phyloP scores from a whole-genome alignment of 2,113 vertebrate species.

The Rhagologus leucostigma region DNA sequence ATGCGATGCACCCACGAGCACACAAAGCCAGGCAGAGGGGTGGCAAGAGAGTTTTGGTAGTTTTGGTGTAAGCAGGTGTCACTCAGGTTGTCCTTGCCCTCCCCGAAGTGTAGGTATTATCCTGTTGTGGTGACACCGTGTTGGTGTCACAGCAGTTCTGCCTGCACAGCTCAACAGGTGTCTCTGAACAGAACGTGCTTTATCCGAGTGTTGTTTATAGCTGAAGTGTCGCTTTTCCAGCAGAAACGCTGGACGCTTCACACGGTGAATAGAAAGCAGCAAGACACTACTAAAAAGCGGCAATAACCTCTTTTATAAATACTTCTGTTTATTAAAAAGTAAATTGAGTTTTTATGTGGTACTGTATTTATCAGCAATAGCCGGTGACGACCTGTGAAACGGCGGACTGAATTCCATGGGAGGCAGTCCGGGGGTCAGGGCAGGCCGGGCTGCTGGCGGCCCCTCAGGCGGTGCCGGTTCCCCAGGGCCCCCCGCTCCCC shows the following conservation, averaged over 20 bases:
- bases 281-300: not conserved
- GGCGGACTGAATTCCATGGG: not conserved
- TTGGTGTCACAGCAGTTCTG: not conserved
- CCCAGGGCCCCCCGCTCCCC: not conserved
- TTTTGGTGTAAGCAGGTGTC: not conserved
- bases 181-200: not conserved
- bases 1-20: accelerated
- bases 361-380: not conserved
- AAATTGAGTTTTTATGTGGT: not conserved
- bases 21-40: not conserved
- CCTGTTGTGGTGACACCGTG: accelerated
- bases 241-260: not conserved
- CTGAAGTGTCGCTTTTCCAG: not conserved
- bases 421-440: too few relatives aligned
- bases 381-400: not conserved
- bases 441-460: too few relatives aligned
- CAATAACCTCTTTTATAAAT: not conserved
- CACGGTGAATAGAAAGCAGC: not conserved
- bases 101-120: accelerated
- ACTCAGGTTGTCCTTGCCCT: not conserved
- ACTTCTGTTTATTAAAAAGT: not conserved
- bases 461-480: not conserved
- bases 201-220: not conserved
- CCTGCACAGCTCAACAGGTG: accelerated
- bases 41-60: accelerated